Percentiles rank a stretch among this genome's conserved stretches.
phyloP scores from a whole-genome alignment of 2,888 invertebrate genomes.

The Monoplex corrugatus region DNA sequence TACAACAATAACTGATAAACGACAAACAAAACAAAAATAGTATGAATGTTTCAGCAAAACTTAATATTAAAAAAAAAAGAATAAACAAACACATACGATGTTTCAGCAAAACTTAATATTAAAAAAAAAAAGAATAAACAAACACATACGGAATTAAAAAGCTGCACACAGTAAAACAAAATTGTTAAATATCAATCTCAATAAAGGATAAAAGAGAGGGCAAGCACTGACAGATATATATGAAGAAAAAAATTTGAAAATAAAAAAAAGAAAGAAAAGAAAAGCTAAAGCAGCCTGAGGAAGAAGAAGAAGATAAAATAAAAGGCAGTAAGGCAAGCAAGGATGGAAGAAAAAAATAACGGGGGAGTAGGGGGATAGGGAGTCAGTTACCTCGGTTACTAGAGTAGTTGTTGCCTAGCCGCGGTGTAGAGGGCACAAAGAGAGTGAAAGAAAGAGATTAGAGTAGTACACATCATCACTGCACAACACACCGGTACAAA shows the following conservation, averaged over 20 bases:
- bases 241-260: background rate
- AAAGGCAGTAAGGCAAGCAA: background rate
- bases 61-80: background rate
- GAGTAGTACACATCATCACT: background rate
- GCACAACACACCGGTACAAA: background rate
- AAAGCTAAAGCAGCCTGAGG: background rate
- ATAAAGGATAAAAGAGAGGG: background rate
- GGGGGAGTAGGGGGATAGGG: background rate
- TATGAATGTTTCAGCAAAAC: background rate
- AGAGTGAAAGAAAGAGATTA: constrained; percentile 30
- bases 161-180: background rate
- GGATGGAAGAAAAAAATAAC: background rate
- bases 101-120: background rate
- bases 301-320: background rate
- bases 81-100: background rate
- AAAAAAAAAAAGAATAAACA: background rate
- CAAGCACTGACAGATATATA: background rate
- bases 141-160: background rate
- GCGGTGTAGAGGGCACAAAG: background rate
- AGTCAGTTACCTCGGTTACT: constrained; percentile 47
- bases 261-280: background rate
- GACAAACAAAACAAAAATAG: background rate
- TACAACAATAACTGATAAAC: background rate
- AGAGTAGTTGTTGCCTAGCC: constrained; percentile 50
- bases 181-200: no score